Evolutionary conservation across 92 coral and sea anemone genomes (phyloP).

Genomic region (Zoanthus solanderi): DNA sequence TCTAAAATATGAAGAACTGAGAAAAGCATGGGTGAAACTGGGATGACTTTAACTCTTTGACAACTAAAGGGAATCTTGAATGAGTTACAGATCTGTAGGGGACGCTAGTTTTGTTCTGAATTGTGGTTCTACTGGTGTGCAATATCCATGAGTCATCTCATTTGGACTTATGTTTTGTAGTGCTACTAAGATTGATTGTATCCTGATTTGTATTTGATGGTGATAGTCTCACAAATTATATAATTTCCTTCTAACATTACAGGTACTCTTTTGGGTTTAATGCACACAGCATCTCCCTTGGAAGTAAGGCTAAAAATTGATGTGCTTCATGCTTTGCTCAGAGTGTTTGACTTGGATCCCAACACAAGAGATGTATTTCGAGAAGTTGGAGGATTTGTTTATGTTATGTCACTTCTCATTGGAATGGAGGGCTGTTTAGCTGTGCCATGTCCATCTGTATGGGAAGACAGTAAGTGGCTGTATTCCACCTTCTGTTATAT

Average conservation of each 20-base stretch:
- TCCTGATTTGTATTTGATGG: background rate
- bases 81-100: too few relatives aligned
- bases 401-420: constrained; percentile 93
- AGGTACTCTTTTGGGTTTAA: constrained; percentile 89
- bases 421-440: constrained; percentile 95
- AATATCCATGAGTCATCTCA: too few relatives aligned
- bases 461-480: constrained; percentile 77
- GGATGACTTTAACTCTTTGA: too few relatives aligned
- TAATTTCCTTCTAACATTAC: background rate
- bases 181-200: too few relatives aligned
- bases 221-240: background rate
- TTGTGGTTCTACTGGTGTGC: too few relatives aligned
- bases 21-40: too few relatives aligned
- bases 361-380: constrained; percentile 92
- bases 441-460: constrained; percentile 60
- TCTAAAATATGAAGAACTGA: too few relatives aligned
- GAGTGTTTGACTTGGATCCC: constrained; percentile 94
- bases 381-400: constrained; percentile 97
- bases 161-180: too few relatives aligned
- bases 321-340: constrained; percentile 82
- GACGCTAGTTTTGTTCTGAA: too few relatives aligned
- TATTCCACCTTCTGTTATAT: background rate
- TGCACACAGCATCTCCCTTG: constrained; percentile 78
- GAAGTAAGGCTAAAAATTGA: constrained; percentile 85
- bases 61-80: too few relatives aligned